phyloP scores from a whole-genome alignment of 2,888 invertebrate genomes.

The Papilio gigon region DNA sequence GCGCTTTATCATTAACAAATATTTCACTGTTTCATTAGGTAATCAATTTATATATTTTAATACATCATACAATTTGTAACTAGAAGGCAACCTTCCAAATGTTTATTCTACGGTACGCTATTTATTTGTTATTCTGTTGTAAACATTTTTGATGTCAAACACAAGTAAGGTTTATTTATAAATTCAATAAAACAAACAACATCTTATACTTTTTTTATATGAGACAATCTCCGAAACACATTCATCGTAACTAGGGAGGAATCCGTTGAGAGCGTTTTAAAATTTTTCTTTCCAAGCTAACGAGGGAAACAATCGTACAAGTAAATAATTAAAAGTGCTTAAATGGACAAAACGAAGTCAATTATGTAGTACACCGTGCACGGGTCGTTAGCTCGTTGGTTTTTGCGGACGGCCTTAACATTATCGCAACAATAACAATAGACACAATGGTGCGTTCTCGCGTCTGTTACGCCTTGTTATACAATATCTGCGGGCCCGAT shows the following conservation, averaged over 20 bases:
- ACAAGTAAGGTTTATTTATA: too few relatives aligned
- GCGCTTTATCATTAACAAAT: conserved; percentile 19
- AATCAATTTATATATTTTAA: conserved; percentile 13
- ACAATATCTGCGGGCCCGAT: conserved; percentile 65
- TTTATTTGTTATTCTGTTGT: neutral
- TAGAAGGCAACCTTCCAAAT: neutral
- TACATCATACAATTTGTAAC: conserved; percentile 1
- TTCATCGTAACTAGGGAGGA: neutral
- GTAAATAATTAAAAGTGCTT: conserved; percentile 35
- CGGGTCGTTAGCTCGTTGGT: conserved; percentile 43
- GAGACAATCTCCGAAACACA: neutral
- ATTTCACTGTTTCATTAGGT: conserved; percentile 19
- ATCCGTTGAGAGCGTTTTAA: neutral
- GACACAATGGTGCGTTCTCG: conserved; percentile 74
- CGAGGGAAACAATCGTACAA: conserved; percentile 9
- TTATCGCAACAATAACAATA: conserved; percentile 78
- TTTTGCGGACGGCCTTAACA: conserved; percentile 74
- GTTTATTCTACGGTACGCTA: neutral
- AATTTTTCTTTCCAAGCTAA: conserved; percentile 8
- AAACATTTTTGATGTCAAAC: neutral
- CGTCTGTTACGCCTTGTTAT: conserved; percentile 76
- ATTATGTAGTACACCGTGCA: conserved; percentile 33
- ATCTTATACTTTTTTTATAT: too few relatives aligned
- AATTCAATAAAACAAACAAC: too few relatives aligned
- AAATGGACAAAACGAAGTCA: conserved; percentile 37